Conservation (phyloP, 1,140 invertebrate genomes). For the Drosophila repleta region DNA sequence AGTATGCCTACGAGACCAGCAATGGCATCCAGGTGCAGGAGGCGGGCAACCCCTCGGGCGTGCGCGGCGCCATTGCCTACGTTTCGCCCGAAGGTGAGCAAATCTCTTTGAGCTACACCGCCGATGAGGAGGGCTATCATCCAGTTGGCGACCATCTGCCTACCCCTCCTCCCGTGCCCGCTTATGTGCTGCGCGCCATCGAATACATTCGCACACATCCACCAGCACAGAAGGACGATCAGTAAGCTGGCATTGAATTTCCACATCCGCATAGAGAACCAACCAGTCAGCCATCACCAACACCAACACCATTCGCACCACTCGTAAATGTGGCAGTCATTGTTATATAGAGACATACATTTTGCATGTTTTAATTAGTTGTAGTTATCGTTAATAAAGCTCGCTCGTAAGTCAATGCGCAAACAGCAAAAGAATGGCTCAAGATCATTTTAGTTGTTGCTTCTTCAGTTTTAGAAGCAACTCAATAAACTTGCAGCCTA, state of each 20-base stretch:
- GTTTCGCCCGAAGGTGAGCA: constrained; percentile 84
- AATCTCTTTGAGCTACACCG: constrained; percentile 86
- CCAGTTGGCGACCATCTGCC: constrained; percentile 85
- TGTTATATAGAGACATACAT: constrained; percentile 69
- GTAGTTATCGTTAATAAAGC: constrained; percentile 75
- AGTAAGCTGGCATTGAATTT: constrained; percentile 34
- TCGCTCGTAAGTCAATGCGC: constrained; percentile 30
- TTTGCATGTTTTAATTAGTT: constrained; percentile 54
- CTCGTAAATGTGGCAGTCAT: constrained; percentile 58
- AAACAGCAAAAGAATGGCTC: background rate
- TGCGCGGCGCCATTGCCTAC: constrained; percentile 68
- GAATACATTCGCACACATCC: constrained; percentile 85
- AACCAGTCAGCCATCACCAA: constrained; percentile 26
- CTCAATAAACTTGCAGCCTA: background rate
- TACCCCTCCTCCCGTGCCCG: constrained; percentile 84
- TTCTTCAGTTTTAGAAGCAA: background rate
- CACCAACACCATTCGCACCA: constrained; percentile 18
- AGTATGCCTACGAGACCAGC: constrained; percentile 78
- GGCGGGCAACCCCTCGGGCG: constrained; percentile 73
- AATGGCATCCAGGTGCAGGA: constrained; percentile 79
- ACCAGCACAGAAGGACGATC: constrained; percentile 73
- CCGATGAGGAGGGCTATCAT: constrained; percentile 87
- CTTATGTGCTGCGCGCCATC: constrained; percentile 80
- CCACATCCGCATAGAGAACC: constrained; percentile 14
- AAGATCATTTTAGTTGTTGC: background rate